Conservation (phyloP, 2,113 vertebrate genomes). For the Prolemur simus region DNA sequence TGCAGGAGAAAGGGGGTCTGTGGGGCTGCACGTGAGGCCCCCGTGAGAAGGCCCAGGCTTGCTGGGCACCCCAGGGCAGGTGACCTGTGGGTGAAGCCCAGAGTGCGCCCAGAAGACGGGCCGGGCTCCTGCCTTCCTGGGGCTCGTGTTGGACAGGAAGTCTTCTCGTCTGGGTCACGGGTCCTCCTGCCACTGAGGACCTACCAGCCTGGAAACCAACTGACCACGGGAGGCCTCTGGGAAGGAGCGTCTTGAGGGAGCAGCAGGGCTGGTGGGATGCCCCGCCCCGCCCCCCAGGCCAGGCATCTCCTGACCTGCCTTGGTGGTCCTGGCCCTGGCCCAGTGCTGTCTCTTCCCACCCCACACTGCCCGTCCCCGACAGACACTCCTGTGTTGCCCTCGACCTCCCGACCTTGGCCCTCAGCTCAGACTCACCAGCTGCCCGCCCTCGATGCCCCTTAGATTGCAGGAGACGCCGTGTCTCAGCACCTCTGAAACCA, state of each 20-base stretch:
- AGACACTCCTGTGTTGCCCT: neutral
- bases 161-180: neutral
- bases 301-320: too few relatives aligned
- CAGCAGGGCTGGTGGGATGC: too few relatives aligned
- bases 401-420: too few relatives aligned
- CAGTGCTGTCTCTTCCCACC: neutral
- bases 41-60: too few relatives aligned
- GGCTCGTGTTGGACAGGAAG: neutral
- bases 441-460: accelerated
- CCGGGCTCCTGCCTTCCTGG: neutral
- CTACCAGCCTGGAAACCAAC: neutral
- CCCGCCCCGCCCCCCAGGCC: too few relatives aligned
- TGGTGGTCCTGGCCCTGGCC: neutral
- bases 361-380: too few relatives aligned
- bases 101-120: too few relatives aligned
- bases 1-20: neutral
- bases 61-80: too few relatives aligned
- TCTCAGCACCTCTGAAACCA: too few relatives aligned
- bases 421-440: neutral
- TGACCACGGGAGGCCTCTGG: too few relatives aligned
- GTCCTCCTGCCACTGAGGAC: neutral
- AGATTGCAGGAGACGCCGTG: accelerated
- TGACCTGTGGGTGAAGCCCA: neutral
- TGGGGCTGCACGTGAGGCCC: too few relatives aligned
- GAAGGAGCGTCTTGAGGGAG: neutral